Conservation (phyloP, 2,797 vertebrate genomes). For the Silurus aristotelis region DNA sequence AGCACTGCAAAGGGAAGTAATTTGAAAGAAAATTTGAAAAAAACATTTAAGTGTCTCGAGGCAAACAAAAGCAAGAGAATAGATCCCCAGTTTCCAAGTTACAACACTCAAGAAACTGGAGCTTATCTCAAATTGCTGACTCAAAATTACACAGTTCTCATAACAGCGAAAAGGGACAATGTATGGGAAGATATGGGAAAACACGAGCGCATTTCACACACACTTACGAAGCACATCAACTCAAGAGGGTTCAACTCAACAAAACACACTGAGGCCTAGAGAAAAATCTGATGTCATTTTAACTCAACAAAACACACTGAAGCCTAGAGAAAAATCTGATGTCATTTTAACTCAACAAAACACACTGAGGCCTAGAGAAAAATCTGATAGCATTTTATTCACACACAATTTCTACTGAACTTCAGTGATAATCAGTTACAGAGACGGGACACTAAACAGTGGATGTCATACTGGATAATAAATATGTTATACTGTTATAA, state of each 20-base stretch:
- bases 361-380: neutral
- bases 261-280: neutral
- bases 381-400: neutral
- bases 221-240: slow-evolving; percentile 18
- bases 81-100: slow-evolving; percentile 19
- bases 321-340: neutral
- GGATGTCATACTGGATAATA: neutral
- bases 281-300: neutral
- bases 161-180: neutral
- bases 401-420: neutral
- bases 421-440: neutral
- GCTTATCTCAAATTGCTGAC: slow-evolving; percentile 17
- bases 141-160: slow-evolving; percentile 20
- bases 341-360: too few relatives aligned
- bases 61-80: neutral
- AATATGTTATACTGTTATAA: neutral
- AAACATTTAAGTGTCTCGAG: slow-evolving; percentile 6
- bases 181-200: slow-evolving; percentile 11
- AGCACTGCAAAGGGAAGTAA: neutral
- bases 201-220: slow-evolving; percentile 2
- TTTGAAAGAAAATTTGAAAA: slow-evolving; percentile 10
- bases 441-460: neutral
- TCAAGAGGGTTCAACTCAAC: slow-evolving; percentile 10
- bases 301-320: neutral
- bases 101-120: slow-evolving; percentile 35